Evolutionary conservation across 2,888 invertebrate species (phyloP).

Genomic region (Apoderus coryli): DNA sequence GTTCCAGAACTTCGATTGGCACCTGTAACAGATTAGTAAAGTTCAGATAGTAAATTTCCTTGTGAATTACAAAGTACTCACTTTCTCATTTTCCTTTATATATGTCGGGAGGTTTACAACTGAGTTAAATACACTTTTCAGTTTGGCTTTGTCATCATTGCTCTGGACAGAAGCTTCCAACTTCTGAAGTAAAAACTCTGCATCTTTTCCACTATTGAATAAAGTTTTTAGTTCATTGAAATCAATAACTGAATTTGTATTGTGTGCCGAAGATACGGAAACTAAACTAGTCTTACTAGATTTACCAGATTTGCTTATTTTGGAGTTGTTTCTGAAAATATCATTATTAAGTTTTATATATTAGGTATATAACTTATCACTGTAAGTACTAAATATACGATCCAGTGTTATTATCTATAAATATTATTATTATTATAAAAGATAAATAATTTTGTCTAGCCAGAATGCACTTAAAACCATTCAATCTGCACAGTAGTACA

Average conservation of each 20-base stretch:
- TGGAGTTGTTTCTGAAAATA: too few species aligned
- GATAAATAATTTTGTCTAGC: too few species aligned
- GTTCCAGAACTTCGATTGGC: constrained; percentile 47
- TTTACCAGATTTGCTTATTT: constrained; percentile 21
- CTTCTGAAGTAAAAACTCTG: constrained; percentile 48
- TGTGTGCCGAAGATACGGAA: constrained; percentile 34
- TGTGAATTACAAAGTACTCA: constrained; percentile 27
- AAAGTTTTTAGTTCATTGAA: constrained; percentile 51
- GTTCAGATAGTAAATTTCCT: too few species aligned
- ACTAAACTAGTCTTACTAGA: constrained; percentile 23
- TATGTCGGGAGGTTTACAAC: constrained; percentile 64
- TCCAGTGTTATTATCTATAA: too few species aligned
- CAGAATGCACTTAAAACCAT: too few species aligned
- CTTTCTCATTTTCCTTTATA: constrained; percentile 52
- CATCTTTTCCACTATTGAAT: constrained; percentile 54
- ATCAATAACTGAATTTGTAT: constrained; percentile 40
- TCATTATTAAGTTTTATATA: too few species aligned
- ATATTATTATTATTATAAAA: too few species aligned
- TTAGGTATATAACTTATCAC: too few species aligned
- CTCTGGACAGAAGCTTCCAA: constrained; percentile 41
- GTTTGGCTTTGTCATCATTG: constrained; percentile 31
- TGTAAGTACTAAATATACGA: too few species aligned
- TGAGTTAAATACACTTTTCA: constrained; percentile 42
- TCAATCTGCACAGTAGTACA: too few species aligned
- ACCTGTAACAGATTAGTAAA: constrained; percentile 34